These are phyloP conservation scores for Scaptodrosophila latifasciaeformis DNA, from an alignment of 2,888 invertebrate genomes.

Conservation along the genomic window DNA sequence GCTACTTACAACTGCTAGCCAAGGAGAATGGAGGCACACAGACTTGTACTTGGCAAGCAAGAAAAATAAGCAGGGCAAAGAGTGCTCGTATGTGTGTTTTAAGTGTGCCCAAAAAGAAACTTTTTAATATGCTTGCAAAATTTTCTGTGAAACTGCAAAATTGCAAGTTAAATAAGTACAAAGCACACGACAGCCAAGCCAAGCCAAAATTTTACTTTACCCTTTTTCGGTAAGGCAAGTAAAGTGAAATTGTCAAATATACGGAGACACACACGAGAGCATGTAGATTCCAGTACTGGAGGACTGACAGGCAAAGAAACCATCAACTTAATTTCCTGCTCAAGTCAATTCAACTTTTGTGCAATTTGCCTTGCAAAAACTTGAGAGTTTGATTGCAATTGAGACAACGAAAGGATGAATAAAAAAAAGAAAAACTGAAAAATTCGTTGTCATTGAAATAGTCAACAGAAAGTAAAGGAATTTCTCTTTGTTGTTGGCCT, in stretches of 20 bases:
- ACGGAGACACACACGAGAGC: constrained; percentile 3
- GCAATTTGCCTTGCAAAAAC: constrained; percentile 53
- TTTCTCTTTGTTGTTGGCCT: neutral
- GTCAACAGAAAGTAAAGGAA: neutral
- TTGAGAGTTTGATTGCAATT: constrained; percentile 61
- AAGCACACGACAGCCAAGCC: constrained; percentile 21
- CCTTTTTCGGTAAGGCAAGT: constrained; percentile 12
- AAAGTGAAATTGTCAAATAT: constrained; percentile 29
- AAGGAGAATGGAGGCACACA: too few species aligned
- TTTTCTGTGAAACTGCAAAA: constrained; percentile 26
- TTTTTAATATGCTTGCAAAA: constrained; percentile 49
- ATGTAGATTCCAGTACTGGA: constrained; percentile 20
- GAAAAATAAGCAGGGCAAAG: neutral
- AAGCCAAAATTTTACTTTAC: neutral
- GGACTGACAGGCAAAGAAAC: constrained; percentile 24
- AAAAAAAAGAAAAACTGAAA: neutral
- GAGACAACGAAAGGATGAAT: constrained; percentile 32
- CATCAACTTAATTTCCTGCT: constrained; percentile 65
- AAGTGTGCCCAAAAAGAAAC: constrained; percentile 33
- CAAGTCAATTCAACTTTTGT: constrained; percentile 64
- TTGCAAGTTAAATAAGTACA: constrained; percentile 41
- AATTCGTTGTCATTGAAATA: neutral
- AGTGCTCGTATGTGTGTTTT: constrained; percentile 10
- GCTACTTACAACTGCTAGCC: neutral
- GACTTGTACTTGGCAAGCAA: neutral